Conservation (phyloP, 2,113 vertebrate species). For the Empidonax traillii region DNA sequence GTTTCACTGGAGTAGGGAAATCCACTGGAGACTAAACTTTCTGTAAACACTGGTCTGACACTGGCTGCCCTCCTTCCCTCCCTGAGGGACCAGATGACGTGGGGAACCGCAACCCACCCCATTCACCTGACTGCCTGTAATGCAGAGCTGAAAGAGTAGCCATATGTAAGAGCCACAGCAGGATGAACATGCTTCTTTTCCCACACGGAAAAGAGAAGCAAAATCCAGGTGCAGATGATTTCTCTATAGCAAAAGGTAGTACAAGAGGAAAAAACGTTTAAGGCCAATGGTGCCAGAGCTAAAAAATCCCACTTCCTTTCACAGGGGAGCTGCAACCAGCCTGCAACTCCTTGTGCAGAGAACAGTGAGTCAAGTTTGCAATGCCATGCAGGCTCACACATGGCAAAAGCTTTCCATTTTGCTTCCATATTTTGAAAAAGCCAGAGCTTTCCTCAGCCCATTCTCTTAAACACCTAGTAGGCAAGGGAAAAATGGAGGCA, state of each 20-base stretch:
- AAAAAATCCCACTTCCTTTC: neutral
- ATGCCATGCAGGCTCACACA: neutral
- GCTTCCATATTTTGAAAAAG: neutral
- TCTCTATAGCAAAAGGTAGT: neutral
- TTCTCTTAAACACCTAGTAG: neutral
- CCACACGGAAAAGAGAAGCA: neutral
- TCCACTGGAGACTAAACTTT: neutral
- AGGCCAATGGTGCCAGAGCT: neutral
- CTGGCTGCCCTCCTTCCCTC: neutral
- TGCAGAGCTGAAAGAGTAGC: neutral
- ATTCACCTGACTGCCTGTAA: neutral
- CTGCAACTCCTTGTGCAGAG: neutral
- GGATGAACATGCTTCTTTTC: neutral
- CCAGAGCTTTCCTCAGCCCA: neutral
- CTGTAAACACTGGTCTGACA: neutral
- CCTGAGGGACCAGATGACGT: accelerated
- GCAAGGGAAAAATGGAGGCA: neutral
- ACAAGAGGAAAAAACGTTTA: neutral
- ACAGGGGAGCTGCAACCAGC: neutral
- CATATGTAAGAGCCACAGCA: neutral
- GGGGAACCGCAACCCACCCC: neutral
- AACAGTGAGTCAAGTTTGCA: neutral
- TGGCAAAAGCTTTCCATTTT: neutral
- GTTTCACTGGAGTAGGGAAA: neutral
- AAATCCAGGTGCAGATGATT: neutral